phyloP scores from a whole-genome alignment of 2,888 invertebrate species.

The Stegana nigrithorax region DNA sequence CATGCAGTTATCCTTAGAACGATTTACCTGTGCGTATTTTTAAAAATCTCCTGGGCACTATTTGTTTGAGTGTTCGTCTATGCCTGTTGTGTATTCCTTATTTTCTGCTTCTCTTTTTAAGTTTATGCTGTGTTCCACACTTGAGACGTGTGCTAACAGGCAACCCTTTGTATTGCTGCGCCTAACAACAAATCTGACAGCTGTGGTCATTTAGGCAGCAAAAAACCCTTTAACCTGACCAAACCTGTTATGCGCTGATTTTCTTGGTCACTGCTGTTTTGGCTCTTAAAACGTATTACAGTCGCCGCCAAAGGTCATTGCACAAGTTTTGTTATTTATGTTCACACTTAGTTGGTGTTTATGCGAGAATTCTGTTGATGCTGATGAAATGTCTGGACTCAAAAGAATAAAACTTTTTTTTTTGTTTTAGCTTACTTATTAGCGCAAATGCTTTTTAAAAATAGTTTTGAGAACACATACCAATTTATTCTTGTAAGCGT shows the following conservation, averaged over 20 bases:
- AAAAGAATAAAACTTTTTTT: no score
- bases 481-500: no score
- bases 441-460: no score
- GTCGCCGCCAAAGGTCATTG: background rate
- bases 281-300: no score
- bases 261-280: no score
- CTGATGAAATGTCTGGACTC: no score
- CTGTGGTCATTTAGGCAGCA: background rate
- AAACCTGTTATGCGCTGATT: no score
- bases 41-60: background rate
- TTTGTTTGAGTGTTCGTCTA: slow-evolving; percentile 4
- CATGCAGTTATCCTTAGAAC: background rate
- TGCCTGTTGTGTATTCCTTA: background rate
- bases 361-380: background rate
- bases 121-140: background rate
- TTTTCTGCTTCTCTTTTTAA: no score
- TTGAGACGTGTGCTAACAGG: background rate
- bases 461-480: no score
- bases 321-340: background rate
- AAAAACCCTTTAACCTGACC: background rate
- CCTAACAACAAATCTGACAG: background rate
- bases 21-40: background rate
- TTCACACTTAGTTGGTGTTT: background rate
- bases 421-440: no score
- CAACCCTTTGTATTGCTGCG: background rate